These are phyloP conservation scores for Cotesia typhae DNA, from an alignment of 1,140 invertebrate genomes.

Conservation along the genomic window DNA sequence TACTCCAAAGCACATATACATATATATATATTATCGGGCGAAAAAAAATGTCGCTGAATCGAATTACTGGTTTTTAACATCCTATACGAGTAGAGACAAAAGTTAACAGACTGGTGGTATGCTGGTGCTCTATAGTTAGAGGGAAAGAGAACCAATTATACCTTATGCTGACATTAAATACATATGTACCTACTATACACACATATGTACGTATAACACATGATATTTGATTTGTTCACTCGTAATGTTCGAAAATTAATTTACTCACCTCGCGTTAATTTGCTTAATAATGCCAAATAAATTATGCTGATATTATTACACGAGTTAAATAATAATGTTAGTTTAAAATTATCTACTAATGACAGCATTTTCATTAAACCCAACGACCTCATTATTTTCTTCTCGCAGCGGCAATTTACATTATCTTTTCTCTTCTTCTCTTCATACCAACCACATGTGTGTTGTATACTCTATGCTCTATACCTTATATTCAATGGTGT, in stretches of 20 bases:
- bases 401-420: not conserved
- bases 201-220: not conserved
- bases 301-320: conserved; percentile 51
- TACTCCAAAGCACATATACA: too few species aligned
- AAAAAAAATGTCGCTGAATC: conserved; percentile 6
- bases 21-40: too few species aligned
- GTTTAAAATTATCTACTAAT: conserved; percentile 48
- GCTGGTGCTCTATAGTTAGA: not conserved
- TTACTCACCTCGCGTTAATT: conserved; percentile 41
- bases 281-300: conserved; percentile 50
- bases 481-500: too few species aligned
- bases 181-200: not conserved
- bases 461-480: too few species aligned
- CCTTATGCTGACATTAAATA: not conserved
- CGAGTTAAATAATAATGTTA: conserved; percentile 51
- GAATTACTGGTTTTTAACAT: conserved; percentile 8
- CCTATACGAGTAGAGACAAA: not conserved
- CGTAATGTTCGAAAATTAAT: conserved; percentile 27
- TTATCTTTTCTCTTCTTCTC: not conserved
- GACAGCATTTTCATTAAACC: conserved; percentile 43
- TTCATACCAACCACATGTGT: too few species aligned
- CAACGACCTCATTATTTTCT: not conserved
- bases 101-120: not conserved
- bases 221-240: conserved; percentile 43
- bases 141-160: conserved; percentile 9